These are phyloP conservation scores for Sinella curviseta DNA, from an alignment of 1,140 invertebrate genomes.

Conservation along the genomic window DNA sequence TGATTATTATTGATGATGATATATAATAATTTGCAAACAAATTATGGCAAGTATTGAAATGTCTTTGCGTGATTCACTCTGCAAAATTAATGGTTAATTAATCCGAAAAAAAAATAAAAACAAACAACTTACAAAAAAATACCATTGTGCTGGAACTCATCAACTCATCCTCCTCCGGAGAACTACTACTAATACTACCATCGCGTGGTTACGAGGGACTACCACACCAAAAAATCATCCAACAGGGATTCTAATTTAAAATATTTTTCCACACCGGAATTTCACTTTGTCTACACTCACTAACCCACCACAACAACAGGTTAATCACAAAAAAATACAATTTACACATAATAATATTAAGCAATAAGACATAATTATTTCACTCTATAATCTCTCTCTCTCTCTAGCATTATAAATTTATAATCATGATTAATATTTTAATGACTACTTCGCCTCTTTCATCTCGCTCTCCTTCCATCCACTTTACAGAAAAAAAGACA, in stretches of 20 bases:
- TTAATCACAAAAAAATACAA: constrained; percentile 36
- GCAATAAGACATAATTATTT: background rate
- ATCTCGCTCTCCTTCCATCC: too few species aligned
- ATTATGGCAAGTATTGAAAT: background rate
- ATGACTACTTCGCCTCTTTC: too few species aligned
- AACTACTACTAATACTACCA: constrained; percentile 7
- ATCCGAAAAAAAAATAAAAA: background rate
- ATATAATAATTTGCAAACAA: background rate
- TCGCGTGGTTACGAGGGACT: constrained; percentile 28
- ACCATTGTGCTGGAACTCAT: background rate
- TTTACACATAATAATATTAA: constrained; percentile 7
- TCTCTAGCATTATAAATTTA: too few species aligned
- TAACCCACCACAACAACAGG: constrained; percentile 41
- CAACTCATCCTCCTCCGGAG: background rate
- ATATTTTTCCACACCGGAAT: constrained; percentile 31
- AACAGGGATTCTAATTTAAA: background rate
- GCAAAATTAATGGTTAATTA: background rate
- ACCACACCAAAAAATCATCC: constrained; percentile 29
- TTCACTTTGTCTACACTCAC: constrained; percentile 41
- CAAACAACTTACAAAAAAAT: background rate
- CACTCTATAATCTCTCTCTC: background rate
- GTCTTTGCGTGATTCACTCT: background rate
- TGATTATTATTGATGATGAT: too few species aligned
- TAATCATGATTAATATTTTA: too few species aligned
- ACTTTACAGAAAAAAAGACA: too few species aligned